Base-by-base conservation (phyloP, 2,113 vertebrate genomes). In the Perca schrenkii region DNA sequence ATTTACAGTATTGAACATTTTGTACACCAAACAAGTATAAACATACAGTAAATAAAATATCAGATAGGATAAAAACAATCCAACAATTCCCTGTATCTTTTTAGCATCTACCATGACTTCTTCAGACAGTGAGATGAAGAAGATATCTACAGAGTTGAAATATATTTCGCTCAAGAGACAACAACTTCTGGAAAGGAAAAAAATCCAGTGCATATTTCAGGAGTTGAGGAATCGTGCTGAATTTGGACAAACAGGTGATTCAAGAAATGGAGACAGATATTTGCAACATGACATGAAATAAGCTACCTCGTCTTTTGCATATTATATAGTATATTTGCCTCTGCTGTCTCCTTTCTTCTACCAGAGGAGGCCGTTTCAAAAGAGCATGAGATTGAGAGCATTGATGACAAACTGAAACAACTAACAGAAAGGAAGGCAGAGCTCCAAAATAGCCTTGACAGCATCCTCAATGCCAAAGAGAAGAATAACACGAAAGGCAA, bases 181-280 rank as follows among this genome's bases (percentile, higher is more conserved):
- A 36, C 85, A 93, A 47, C 84, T 95, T n/a, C 31, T 10, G 6
- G 86, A 94, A 46, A 87, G 81, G 43, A 88, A 65, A 28, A 89
- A 83, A 21, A 40, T 93, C n/a, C 52, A 91, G 62, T 25, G 6
- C 7, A 31, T 93, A 34, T 66, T 93, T 53, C 73, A 89, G 43
- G 90, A 94, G 6, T 75, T 94, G 77, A 84, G 58, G 52, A 60
- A 54, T 4, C 84, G 70, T 17, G 31, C 22, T 1, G 56, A 80
- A 3, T 75, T 67, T 79, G 70, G 6, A 53, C 49, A 79, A 46
- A 49, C 82, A 86, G 89, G 90, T 91, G 34, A 60, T 50, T 3
- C 4, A 62, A 36, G 36, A 62, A 7, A 31, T 49, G 1, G 3
- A 50, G 10, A 6, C 21, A 53, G 1, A 54, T 46, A 34, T 63